phyloP scores from a whole-genome alignment of 2,113 vertebrate species.

The Uropsilus gracilis region DNA sequence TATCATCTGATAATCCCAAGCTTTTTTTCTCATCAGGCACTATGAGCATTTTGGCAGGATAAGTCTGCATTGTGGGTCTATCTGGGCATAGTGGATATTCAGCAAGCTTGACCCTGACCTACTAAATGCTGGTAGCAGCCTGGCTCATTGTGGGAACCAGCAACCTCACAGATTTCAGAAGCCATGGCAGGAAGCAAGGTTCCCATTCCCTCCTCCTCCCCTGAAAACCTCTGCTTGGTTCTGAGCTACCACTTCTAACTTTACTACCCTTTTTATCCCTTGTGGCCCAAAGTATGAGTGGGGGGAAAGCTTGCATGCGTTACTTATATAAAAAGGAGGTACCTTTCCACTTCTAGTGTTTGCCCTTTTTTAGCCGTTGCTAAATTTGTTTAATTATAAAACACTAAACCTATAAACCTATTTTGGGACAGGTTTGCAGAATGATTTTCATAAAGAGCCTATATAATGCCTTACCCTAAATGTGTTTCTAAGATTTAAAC shows the following conservation, averaged over 20 bases:
- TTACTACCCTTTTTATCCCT: background rate
- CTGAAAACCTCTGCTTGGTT: background rate
- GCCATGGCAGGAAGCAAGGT: background rate
- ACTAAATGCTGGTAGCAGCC: background rate
- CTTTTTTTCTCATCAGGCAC: background rate
- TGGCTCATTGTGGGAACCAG: background rate
- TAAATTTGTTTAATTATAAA: slow-evolving; percentile 41
- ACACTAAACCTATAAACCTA: background rate
- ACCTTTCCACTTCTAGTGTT: background rate
- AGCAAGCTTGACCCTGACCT: background rate
- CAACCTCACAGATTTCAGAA: background rate
- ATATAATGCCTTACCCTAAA: background rate
- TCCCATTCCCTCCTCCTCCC: background rate
- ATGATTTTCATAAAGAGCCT: background rate
- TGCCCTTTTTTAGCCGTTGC: slow-evolving; percentile 26
- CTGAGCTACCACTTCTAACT: background rate
- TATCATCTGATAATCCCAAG: background rate
- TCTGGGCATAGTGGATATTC: background rate
- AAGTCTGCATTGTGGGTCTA: background rate
- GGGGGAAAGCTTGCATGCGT: background rate
- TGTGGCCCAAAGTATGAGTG: background rate
- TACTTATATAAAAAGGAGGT: background rate
- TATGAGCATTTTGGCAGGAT: background rate
- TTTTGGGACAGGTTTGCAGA: background rate
- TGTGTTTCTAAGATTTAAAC: slow-evolving; percentile 8